Percentiles rank a stretch among this genome's conserved stretches.
Conservation (phyloP, 1,140 invertebrate species). For the Onthophagus taurus region DNA sequence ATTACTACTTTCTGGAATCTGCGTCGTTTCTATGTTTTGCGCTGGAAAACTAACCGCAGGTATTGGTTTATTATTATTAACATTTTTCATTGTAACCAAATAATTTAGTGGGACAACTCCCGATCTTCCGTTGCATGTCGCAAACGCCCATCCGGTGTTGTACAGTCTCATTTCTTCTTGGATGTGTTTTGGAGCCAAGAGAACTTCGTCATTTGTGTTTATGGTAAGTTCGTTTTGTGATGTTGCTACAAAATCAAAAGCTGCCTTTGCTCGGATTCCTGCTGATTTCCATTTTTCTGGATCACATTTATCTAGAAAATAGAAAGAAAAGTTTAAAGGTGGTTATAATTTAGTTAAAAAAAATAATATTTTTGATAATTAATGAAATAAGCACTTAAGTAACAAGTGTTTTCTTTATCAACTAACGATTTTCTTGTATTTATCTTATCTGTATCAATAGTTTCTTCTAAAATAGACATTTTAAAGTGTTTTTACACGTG, state of each 20-base stretch:
- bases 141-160: conserved; percentile 67
- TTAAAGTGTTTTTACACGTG: no score
- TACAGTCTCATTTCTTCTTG: conserved; percentile 56
- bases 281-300: conserved; percentile 60
- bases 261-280: conserved; percentile 58
- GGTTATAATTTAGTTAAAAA: conserved; percentile 1
- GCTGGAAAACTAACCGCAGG: no score
- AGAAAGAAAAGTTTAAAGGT: conserved; percentile 15
- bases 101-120: conserved; percentile 78
- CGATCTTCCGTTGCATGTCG: conserved; percentile 55
- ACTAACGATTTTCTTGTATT: no score
- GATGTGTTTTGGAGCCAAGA: conserved; percentile 71
- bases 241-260: conserved; percentile 67
- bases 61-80: conserved; percentile 12
- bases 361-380: no score
- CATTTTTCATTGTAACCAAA: conserved; percentile 41
- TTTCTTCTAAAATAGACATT: no score
- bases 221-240: conserved; percentile 70
- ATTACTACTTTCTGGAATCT: conserved; percentile 9
- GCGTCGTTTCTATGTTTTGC: conserved; percentile 16
- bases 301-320: conserved; percentile 46
- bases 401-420: no score
- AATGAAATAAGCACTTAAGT: no score
- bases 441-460: no score
- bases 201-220: conserved; percentile 63